Evolutionary conservation across 1,140 invertebrate genomes (phyloP).

Genomic region (Drosophila oshimai): DNA sequence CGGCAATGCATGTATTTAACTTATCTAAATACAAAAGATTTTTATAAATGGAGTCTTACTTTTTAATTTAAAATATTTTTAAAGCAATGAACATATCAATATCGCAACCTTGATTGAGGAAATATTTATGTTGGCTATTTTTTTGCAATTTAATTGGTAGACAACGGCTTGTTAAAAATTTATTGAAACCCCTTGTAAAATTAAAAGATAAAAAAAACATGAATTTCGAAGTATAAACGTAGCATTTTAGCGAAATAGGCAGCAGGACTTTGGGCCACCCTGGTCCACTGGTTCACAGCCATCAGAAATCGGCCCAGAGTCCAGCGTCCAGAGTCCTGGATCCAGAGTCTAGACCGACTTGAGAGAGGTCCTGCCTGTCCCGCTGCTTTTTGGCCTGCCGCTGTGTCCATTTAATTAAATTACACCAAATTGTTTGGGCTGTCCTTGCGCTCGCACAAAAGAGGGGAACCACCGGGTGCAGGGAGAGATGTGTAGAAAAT

Average conservation of each 20-base stretch:
- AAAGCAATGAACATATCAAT: too few relatives aligned
- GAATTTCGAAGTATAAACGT: background rate
- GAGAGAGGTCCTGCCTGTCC: conserved; percentile 26
- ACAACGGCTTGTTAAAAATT: too few relatives aligned
- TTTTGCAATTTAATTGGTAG: too few relatives aligned
- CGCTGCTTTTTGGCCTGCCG: conserved; percentile 69
- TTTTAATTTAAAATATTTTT: too few relatives aligned
- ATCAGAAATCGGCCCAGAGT: conserved; percentile 1
- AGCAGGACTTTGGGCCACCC: conserved; percentile 1
- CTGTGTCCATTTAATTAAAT: conserved; percentile 80
- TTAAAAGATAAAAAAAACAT: background rate
- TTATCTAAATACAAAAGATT: too few relatives aligned
- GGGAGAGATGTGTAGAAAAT: conserved; percentile 65
- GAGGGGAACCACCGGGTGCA: background rate
- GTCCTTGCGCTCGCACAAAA: conserved; percentile 30
- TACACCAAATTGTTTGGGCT: conserved; percentile 77
- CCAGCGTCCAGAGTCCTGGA: background rate
- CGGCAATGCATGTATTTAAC: too few relatives aligned
- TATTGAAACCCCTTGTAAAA: too few relatives aligned
- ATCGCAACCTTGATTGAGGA: too few relatives aligned
- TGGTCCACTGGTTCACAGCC: background rate
- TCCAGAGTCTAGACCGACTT: conserved; percentile 2
- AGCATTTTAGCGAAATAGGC: background rate
- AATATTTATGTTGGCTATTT: too few relatives aligned
- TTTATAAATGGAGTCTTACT: too few relatives aligned